Percentiles rank a stretch among this genome's conserved stretches.
Evolutionary conservation across 2,113 vertebrate species (phyloP).

Genomic region (Excalfactoria chinensis): DNA sequence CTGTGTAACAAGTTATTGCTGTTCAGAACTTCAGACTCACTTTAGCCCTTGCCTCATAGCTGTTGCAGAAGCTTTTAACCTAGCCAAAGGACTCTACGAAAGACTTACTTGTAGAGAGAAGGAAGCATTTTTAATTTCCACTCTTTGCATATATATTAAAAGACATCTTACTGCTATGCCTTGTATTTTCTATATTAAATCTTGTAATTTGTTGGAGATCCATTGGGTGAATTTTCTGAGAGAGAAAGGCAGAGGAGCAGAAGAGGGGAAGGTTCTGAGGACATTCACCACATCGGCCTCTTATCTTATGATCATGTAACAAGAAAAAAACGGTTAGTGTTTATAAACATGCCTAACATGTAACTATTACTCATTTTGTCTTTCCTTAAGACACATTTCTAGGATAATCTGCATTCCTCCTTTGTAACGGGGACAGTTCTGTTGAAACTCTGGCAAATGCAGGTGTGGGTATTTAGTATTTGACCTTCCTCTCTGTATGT

Average conservation of each 20-base stretch:
- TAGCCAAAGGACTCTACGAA: background rate
- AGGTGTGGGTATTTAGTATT: background rate
- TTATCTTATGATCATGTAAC: background rate
- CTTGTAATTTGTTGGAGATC: background rate
- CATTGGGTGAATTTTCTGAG: background rate
- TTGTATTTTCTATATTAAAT: background rate
- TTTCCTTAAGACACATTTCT: accelerated
- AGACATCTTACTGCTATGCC: background rate
- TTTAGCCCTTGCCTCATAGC: background rate
- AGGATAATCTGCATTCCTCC: background rate
- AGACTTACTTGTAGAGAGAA: background rate
- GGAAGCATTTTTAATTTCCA: background rate
- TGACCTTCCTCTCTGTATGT: background rate
- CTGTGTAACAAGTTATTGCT: background rate
- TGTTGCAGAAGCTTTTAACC: background rate
- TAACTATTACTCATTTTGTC: background rate
- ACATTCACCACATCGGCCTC: background rate
- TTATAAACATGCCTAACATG: background rate
- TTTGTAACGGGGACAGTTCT: background rate
- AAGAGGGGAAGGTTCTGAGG: background rate
- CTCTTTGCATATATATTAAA: background rate
- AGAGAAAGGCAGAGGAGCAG: background rate
- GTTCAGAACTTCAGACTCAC: background rate
- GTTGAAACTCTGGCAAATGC: background rate
- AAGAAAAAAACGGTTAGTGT: background rate